Evolutionary conservation across 1,140 invertebrate genomes (phyloP).

Genomic region (Drosophila sulfurigaster): DNA sequence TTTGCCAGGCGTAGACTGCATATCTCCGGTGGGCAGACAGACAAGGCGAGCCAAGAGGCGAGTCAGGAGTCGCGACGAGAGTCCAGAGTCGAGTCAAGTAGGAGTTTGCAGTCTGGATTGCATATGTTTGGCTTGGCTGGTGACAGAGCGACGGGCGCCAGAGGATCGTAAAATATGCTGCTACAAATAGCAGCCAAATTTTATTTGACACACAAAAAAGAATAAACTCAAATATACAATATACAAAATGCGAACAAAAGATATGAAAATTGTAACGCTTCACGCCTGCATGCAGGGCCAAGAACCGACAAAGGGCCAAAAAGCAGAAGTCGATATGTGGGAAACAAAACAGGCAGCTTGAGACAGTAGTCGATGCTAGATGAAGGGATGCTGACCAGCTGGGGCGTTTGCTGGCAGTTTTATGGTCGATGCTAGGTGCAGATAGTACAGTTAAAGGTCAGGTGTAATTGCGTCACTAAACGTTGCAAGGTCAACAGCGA

Average conservation of each 20-base stretch:
- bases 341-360: constrained; percentile 16
- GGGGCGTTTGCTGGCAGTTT: constrained; percentile 40
- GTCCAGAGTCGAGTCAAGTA: not conserved
- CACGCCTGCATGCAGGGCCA: constrained; percentile 58
- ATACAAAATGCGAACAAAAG: constrained; percentile 35
- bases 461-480: constrained; percentile 77
- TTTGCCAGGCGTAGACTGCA: constrained; percentile 63
- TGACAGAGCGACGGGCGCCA: constrained; percentile 57
- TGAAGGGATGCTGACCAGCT: constrained; percentile 23
- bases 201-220: constrained; percentile 50
- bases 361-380: constrained; percentile 40
- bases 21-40: constrained; percentile 57
- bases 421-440: constrained; percentile 42
- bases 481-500: constrained; percentile 18
- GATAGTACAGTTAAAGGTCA: constrained; percentile 48
- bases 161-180: constrained; percentile 70
- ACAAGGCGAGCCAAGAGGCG: too few species aligned
- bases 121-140: constrained; percentile 18
- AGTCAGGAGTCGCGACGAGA: not conserved
- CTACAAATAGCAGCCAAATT: constrained; percentile 55
- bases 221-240: constrained; percentile 23
- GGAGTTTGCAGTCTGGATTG: constrained; percentile 7
- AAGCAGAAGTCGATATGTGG: not conserved
- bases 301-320: constrained; percentile 58
- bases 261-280: constrained; percentile 67